Evolutionary conservation across 2,888 invertebrate genomes (phyloP), one percentile per base, ranked within the genome.

Genomic region (Anoncus sp.): DNA sequence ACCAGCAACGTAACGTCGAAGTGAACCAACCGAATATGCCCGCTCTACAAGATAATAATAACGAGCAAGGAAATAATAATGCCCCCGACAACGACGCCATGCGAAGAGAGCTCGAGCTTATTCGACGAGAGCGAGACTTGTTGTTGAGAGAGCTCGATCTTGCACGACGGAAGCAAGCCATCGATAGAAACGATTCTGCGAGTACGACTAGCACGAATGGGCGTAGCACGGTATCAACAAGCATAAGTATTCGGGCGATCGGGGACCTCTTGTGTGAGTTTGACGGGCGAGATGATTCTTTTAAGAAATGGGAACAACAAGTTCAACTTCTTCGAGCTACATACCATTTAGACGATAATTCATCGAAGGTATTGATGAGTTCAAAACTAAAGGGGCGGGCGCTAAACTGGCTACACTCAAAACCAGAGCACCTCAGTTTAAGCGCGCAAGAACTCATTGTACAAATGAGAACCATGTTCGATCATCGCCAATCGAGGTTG

Each of bases 351-450:
- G 66, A 69, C n/a, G n/a, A n/a, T 10, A 74, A 79, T 35, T 24
- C 55, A 22, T 18, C 53, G 3, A 63, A 66, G 22, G n/a, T 70
- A n/a, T 24, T 78, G 24, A 53, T 70, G 20, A 65, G 69, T 14
- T 51, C 73, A n/a, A 79, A 79, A 27, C 47, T 79, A 18, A 66
- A 51, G 31, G 69, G 73, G 24, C 43, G 53, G 6, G 79, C 69
- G 3, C 49, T 66, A 1, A 38, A 55, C 2, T 79, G 79, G 72
- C 71, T 70, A 20, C 79, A 79, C 49, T 79, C 75, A 6, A 55
- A 43, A 12, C 31, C 63, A 6, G 79, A 75, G 9, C 75, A 79
- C 16, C n/a, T 71, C 7, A 27, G 16, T n/a, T 38, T 75, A 38
- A 31, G 31, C 31, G 7, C 31, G 31, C 31, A 31, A 31, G 31